Evolutionary conservation across 2,888 invertebrate species (phyloP), one percentile per base, ranked within the genome.

Genomic region (Mylabris sibirica): DNA sequence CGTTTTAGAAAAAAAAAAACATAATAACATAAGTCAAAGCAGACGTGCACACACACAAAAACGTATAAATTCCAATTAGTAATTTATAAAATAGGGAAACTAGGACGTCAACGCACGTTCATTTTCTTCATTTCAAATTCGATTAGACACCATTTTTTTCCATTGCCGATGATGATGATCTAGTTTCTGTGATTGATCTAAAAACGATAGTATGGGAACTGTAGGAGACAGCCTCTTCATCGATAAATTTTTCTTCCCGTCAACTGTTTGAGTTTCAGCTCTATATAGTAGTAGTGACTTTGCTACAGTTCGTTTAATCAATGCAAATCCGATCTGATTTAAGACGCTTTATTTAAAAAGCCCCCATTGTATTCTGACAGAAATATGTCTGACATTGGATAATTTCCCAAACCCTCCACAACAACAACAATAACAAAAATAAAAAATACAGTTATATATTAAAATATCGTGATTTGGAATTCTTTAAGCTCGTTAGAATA

Each of bases 321-420:
- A 74, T 73, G 73, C 68, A 73, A 73, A 73, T 74, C 74, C 74
- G 60, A 72, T 74, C 69, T 71, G 74, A 74, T 72, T 71, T 68
- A 70, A 65, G 69, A 59, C 61, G 72, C 66, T 71, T 72, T 71
- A 70, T 74, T 72, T 70, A 73, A 72, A 72, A 71, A 66, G 69
- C 70, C 64, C 64, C 72, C 61, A 74, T 74, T 74, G 72, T 74
- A 69, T 64, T 65, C 66, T 65, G 73, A 70, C 67, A 65, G 70
- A 70, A 66, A 66, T 68, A 68, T 64, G 68, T 68, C 64, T 68
- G 70, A 69, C 66, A 59, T 66, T 57, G 68, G 71, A 71, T 72
- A 65, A 66, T 67, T 49, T 20, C 11, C 57, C 64, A 63, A 67
- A 63, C 22, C 44, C 8, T 1, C 5, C 5, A 30, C 30, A 30